Evolutionary conservation across 2,888 invertebrate genomes (phyloP), one percentile per base, ranked within the genome.

Genomic region (Clepsis dumicolana): DNA sequence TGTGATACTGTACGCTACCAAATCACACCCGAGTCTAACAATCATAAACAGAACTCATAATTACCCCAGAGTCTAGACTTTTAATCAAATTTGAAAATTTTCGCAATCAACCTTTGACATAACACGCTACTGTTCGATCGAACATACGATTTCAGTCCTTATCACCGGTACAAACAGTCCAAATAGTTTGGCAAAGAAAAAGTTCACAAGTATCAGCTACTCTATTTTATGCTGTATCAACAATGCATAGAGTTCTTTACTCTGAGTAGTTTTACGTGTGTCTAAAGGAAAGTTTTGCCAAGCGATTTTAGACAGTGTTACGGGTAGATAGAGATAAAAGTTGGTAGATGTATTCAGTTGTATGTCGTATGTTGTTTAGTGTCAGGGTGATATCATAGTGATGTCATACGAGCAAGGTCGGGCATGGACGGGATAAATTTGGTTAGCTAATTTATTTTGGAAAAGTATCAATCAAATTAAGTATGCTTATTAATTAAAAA

Each of bases 331-430:
- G n/a, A 16, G 59, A n/a, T 50, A 14, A 12, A 2, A 3, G 27
- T 50, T 32, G 7, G 57, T 10, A 35, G 38, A 21, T 29, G n/a
- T 44, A 38, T n/a, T n/a, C n/a, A 16, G 16, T 57, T 48, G 44
- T 12, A 12, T 32, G 18, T 10, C n/a, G 12, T 18, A n/a, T n/a
- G n/a, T 24, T 50, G 18, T 41, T 38, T 29, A 54, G 71, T 62
- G 69, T 71, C 73, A 56, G 48, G 67, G 24, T 70, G 79, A 76
- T 77, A 74, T 77, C 75, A 75, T 63, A 67, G 35, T 81, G 77
- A 80, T 75, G 81, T 80, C 79, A 80, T 72, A 4, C 74, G 73
- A 75, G 79, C 74, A 74, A 66, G 74, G 74, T 73, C 71, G 63
- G 67, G 62, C 56, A 35, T 52, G 65, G n/a, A 50, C 67, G 27